These are phyloP conservation scores for Vanacampus margaritifer DNA, from an alignment of 2,113 vertebrate species.

Conservation along the genomic window DNA sequence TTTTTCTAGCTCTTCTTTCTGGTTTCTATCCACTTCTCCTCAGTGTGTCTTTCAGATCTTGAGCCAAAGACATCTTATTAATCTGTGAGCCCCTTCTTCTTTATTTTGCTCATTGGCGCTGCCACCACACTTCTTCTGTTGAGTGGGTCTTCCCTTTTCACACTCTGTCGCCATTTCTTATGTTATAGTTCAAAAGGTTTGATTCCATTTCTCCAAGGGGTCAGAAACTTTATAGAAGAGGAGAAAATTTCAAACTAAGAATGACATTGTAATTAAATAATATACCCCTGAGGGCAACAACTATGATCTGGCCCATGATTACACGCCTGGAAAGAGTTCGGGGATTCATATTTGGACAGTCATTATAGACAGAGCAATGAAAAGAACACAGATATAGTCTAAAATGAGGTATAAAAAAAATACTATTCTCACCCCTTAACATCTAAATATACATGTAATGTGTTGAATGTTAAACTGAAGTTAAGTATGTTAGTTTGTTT, in stretches of 20 bases:
- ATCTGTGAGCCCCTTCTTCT: conserved; percentile 32
- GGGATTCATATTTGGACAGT: no score
- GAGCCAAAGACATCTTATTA: conserved; percentile 48
- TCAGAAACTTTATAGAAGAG: not conserved
- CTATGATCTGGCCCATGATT: no score
- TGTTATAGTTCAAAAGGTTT: conserved; percentile 34
- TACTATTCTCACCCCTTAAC: no score
- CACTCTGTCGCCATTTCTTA: conserved; percentile 24
- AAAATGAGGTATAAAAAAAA: no score
- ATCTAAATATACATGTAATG: no score
- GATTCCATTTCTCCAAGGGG: conserved; percentile 27
- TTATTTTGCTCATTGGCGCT: conserved; percentile 29
- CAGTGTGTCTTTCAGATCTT: conserved; percentile 24
- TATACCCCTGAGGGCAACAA: no score
- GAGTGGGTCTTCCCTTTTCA: not conserved
- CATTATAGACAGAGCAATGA: no score
- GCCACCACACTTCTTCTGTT: conserved; percentile 34
- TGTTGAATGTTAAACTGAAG: no score
- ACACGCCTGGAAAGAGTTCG: no score
- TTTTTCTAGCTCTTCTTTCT: conserved; percentile 2
- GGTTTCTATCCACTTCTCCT: conserved; percentile 5
- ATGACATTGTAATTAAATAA: no score
- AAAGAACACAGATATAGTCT: not conserved
- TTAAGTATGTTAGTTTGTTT: no score
- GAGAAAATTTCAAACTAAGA: not conserved